A percentile compares a stretch with the other conserved stretches of the same genome.
Evolutionary conservation across 2,888 invertebrate species (phyloP).

Genomic region (Elmis aenea): DNA sequence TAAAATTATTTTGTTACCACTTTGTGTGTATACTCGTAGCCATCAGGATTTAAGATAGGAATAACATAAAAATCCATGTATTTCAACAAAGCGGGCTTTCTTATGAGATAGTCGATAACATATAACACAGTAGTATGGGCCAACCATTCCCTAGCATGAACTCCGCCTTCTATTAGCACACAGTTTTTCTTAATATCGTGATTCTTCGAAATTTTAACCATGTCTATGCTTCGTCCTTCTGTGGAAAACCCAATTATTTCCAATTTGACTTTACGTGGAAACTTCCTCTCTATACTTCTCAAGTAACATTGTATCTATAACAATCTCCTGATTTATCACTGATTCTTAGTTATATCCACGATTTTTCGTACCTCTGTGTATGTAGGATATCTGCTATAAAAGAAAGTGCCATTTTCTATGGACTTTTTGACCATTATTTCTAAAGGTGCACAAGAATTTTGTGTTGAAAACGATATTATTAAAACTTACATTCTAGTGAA

Average conservation of each 20-base stretch:
- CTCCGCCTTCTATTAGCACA: constrained; percentile 26
- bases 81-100: constrained; percentile 14
- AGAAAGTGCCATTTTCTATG: constrained; percentile 6
- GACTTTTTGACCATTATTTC: background rate
- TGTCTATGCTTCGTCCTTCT: constrained; percentile 24
- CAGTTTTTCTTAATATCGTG: constrained; percentile 10
- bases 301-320: constrained; percentile 24
- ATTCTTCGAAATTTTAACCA: constrained; percentile 17
- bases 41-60: constrained; percentile 30
- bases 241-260: constrained; percentile 22
- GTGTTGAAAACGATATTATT: background rate
- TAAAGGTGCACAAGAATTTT: background rate
- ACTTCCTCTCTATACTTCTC: constrained; percentile 9
- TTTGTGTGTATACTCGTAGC: constrained; percentile 27
- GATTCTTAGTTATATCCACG: constrained; percentile 1
- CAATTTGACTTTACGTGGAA: constrained; percentile 19
- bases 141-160: constrained; percentile 31
- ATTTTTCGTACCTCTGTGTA: constrained; percentile 12
- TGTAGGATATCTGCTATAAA: constrained; percentile 20
- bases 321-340: no score
- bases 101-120: constrained; percentile 22
- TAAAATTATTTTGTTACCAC: no score
- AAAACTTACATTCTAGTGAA: background rate
- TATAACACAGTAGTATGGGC: constrained; percentile 25
- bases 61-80: constrained; percentile 28